Percentiles rank a stretch among this genome's conserved stretches.
Evolutionary conservation across 2,797 vertebrate species (phyloP).

Genomic region (Paguma larvata): DNA sequence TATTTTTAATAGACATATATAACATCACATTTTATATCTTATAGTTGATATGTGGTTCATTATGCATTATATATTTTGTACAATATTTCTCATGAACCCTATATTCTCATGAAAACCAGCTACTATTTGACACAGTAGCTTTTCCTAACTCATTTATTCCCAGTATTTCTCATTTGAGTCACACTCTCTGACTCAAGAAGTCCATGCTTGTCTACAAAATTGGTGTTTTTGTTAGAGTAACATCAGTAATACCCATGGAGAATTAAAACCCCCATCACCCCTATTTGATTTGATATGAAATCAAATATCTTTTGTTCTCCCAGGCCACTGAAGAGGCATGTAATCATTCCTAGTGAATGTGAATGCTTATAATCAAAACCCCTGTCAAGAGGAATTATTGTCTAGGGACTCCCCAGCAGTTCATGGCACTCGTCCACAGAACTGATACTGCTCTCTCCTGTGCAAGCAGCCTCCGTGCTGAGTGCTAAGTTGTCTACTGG

Average conservation of each 20-base stretch:
- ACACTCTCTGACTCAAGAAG: not conserved
- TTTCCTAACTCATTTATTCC: not conserved
- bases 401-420: not conserved
- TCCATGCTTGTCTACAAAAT: not conserved
- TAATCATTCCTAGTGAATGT: not conserved
- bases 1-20: not conserved
- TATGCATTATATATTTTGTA: not conserved
- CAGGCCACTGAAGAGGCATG: not conserved
- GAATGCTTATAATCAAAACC: not conserved
- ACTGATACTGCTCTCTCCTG: not conserved
- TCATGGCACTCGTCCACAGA: not conserved
- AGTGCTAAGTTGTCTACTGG: not conserved
- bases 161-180: constrained; percentile 10
- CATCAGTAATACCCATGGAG: not conserved
- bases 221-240: constrained; percentile 6
- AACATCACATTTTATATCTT: not conserved
- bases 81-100: not conserved
- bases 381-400: not conserved
- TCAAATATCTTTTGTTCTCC: not conserved
- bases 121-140: not conserved
- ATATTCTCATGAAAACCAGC: not conserved
- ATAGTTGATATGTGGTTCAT: not conserved
- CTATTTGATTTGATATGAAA: not conserved
- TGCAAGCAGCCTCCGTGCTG: not conserved
- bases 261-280: not conserved